Conservation (phyloP, 2,888 invertebrate species). For the Drosophila vallismaia region DNA sequence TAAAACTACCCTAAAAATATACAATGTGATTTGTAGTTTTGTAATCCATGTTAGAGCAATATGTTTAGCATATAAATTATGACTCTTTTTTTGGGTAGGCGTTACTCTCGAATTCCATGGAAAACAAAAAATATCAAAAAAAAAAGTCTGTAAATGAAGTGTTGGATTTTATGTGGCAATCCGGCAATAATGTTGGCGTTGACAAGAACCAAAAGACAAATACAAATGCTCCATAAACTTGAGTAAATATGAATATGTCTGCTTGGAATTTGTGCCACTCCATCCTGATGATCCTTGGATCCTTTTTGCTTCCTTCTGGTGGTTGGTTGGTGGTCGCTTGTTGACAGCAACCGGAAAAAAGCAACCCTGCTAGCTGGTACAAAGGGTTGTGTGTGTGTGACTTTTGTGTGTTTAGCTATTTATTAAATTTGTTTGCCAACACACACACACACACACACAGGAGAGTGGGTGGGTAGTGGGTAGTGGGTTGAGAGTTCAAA, state of each 20-base stretch:
- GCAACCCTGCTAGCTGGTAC: constrained; percentile 31
- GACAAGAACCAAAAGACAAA: constrained; percentile 59
- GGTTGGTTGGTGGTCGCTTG: constrained; percentile 1
- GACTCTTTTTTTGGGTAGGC: constrained; percentile 2
- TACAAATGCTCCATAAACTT: constrained; percentile 64
- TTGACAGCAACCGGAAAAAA: constrained; percentile 22
- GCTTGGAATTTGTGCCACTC: neutral
- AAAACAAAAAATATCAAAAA: constrained; percentile 5
- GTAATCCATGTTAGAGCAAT: constrained; percentile 69
- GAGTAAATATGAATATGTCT: constrained; percentile 72
- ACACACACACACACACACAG: too few relatives aligned
- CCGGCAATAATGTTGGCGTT: constrained; percentile 44
- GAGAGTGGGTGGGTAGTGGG: neutral
- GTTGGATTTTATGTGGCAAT: constrained; percentile 74
- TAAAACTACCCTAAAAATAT: neutral
- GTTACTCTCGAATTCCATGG: too few relatives aligned
- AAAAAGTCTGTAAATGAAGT: constrained; percentile 68
- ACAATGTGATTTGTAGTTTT: constrained; percentile 29
- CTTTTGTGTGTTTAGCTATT: constrained; percentile 76
- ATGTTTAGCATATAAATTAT: constrained; percentile 77
- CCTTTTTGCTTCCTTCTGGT: too few relatives aligned
- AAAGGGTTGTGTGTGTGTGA: constrained; percentile 69
- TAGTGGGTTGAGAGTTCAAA: neutral
- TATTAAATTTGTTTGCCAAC: constrained; percentile 77
- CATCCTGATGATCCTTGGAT: neutral